Conservation (phyloP, 2,113 vertebrate genomes). For the Pseudorectes ferrugineus region DNA sequence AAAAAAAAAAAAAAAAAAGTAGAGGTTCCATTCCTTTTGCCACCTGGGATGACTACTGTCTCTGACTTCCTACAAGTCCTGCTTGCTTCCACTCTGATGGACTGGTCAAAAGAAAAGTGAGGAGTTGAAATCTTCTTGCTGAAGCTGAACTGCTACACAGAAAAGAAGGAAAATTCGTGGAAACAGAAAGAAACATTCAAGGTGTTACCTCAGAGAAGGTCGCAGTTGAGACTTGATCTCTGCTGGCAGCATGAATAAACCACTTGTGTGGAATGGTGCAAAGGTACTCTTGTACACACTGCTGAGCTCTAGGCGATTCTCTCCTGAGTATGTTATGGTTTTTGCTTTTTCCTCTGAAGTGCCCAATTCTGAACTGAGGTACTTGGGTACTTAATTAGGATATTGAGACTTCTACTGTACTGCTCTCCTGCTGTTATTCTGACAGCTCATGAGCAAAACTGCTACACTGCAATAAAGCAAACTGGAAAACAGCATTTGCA, state of each 20-base stretch:
- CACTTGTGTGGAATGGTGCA: background rate
- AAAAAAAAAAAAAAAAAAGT: background rate
- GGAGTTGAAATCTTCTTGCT: background rate
- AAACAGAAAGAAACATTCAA: background rate
- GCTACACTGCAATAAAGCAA: background rate
- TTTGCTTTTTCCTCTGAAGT: background rate
- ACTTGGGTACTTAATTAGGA: background rate
- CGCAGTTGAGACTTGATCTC: background rate
- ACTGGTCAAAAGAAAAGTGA: background rate
- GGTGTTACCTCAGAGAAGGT: background rate
- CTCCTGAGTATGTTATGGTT: fast-evolving
- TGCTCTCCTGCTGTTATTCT: background rate
- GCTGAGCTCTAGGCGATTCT: background rate
- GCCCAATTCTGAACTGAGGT: background rate
- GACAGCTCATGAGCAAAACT: background rate
- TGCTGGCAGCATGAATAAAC: background rate
- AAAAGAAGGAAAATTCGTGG: background rate
- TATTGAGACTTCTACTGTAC: background rate
- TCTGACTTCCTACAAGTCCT: background rate
- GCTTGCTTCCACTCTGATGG: background rate
- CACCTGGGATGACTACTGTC: background rate
- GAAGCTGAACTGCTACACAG: background rate
- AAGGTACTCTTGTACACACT: background rate
- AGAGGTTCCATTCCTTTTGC: background rate
- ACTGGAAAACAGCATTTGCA: background rate